Conservation (phyloP, 1,140 invertebrate species). For the Drosophila ohnishii region DNA sequence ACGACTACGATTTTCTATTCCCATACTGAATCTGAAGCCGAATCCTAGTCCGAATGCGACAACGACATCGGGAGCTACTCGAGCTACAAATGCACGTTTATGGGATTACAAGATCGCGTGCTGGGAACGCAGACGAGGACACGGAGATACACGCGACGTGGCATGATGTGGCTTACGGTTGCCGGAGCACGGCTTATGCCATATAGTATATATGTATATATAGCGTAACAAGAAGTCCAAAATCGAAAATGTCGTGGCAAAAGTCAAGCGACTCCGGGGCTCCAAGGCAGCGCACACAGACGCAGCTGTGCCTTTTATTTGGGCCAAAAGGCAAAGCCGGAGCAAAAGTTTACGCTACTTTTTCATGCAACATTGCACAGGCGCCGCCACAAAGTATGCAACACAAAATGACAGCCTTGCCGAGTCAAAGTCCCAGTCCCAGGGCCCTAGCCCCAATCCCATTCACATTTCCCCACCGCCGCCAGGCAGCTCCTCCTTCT, state of each 20-base stretch:
- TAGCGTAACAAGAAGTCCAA: constrained; percentile 53
- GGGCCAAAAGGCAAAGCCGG: constrained; percentile 48
- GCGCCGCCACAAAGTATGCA: constrained; percentile 71
- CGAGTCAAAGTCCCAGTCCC: constrained; percentile 60
- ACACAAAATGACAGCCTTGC: constrained; percentile 74
- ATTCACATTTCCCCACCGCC: constrained; percentile 2
- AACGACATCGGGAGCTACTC: constrained; percentile 30
- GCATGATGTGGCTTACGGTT: constrained; percentile 41
- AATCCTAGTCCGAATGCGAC: constrained; percentile 21
- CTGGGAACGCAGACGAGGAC: constrained; percentile 49
- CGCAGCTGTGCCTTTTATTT: constrained; percentile 61
- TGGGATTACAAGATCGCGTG: constrained; percentile 74
- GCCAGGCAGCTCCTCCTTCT: neutral
- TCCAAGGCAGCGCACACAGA: constrained; percentile 51
- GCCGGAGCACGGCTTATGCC: constrained; percentile 7
- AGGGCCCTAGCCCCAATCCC: constrained; percentile 31
- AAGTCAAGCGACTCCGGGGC: constrained; percentile 67
- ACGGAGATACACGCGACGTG: constrained; percentile 59
- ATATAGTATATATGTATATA: constrained; percentile 1
- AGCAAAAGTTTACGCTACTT: constrained; percentile 76
- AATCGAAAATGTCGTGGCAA: constrained; percentile 70
- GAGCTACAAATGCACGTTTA: constrained; percentile 63
- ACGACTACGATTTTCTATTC: neutral
- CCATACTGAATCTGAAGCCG: neutral
- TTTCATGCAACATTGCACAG: constrained; percentile 80